Base-by-base conservation (phyloP, 64 coral and sea anemone species). In the Stichodactyla mertensii region DNA sequence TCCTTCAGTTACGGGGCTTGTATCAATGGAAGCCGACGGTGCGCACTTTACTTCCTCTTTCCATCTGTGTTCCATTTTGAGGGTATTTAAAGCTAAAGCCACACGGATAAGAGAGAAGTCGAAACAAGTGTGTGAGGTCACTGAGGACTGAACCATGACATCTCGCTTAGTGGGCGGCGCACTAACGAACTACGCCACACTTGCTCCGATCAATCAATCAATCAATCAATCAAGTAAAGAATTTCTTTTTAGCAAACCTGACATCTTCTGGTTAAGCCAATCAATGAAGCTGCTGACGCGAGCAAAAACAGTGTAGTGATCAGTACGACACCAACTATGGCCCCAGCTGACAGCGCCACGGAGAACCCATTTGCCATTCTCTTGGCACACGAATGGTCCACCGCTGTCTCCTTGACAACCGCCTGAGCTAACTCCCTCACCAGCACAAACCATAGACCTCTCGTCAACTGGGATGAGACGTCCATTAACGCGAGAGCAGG, bases 381-480 rank as follows among this genome's bases (percentile, higher is more conserved):
- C 92, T 10, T 93, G 60, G 66, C 92, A 93, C 18, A 93, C 88
- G 36, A 93, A 90, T 0, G 92, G 84, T 1, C 92, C 92, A 52
- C 92, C 92, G 52, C 92, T 93, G 92, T 93, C 92, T 62, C 92
- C 92, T 84, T 91, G 92, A 31, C 92, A 93, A 52, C 92, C 86
- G 55, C 91, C 87, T 45, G 53, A 28, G 0, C 31, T 56, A 57
- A 12, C 9, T 79, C 84, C 19, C 4, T 86, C 86, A 23, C 91
- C 91, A 57, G 91, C 91, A 55, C 91, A 92, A 6, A 92, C 13
- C 91, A 88, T 92, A 10, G 80, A 62, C 7, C 6, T 79, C 19
- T 84, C 54, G 10, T 92, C 91, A 62, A 92, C 91, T 6, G 86
- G 86, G 45, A 88, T 8, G 6, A 88, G 52, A 11, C 28, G 5